Base-by-base conservation (phyloP, 2,888 invertebrate genomes). In the Andrena flavipes region DNA sequence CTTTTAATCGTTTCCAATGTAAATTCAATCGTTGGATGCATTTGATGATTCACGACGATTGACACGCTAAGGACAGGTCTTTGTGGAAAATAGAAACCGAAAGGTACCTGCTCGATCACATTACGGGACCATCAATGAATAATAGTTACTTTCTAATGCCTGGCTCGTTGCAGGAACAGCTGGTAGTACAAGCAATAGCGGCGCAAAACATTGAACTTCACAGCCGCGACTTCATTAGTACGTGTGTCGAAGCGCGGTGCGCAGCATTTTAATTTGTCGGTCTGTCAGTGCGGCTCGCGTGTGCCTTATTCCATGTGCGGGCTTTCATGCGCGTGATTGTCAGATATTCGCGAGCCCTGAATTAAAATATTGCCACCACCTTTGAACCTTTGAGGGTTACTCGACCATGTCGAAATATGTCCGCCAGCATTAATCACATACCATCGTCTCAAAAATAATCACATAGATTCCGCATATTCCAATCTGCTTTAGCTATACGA, bases 171-270 rank as follows among this genome's bases (percentile, higher is more conserved):
- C 49, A 56, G 48, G 29, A 63, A 82, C 76, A 82, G 48, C 71
- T 68, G 20, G 49, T 82, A 68, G 63, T 72, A 82, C 71, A 8
- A 69, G 64, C 20, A 71, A 70, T 60, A 70, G 65, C 48, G 68
- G n/a, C 8, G 60, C 20, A 29, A 76, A 82, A 67, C 82, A 82
- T 82, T 82, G 82, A 82, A 82, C 76, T 82, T 82, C 82, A 49
- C 49, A 35, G 71, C 26, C 42, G 56, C 0, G 20, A 59, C 71
- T 63, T 51, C 63, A 68, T 82, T 76, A 71, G 59, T 70, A 80
- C 81, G 65, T 69, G 81, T 75, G 51, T 59, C 75, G 29, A 20
- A 59, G 59, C 13, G 35, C 20, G 16, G 29, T 26, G 76, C 62
- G 48, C 54, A 8, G 82, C 70, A 82, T 82, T 82, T 82, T 82